These are phyloP conservation scores for Sebastes nivosus DNA, from an alignment of 2,797 vertebrate genomes.

Conservation along the genomic window DNA sequence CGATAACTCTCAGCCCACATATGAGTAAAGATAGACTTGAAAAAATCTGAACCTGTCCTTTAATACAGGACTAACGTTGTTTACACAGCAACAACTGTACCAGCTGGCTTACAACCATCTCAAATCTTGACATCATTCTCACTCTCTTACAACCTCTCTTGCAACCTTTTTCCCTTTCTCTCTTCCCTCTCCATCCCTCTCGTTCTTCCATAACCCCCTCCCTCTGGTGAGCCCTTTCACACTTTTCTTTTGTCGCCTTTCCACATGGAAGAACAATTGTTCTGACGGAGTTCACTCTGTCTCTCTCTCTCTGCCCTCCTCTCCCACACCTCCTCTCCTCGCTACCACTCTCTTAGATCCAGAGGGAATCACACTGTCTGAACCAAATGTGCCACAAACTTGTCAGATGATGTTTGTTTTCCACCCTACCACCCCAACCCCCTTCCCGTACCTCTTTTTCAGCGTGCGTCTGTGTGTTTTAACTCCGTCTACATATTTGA, in stretches of 20 bases:
- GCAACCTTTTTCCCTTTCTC: background rate
- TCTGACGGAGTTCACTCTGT: slow-evolving; percentile 64
- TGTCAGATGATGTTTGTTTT: slow-evolving; percentile 79
- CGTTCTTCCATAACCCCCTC: slow-evolving; percentile 16
- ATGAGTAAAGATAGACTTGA: background rate
- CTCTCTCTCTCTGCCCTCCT: slow-evolving; percentile 24
- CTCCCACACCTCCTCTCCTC: slow-evolving; percentile 52
- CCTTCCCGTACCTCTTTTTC: slow-evolving; percentile 34
- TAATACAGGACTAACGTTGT: background rate
- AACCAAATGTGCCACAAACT: slow-evolving; percentile 77
- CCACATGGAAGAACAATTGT: slow-evolving; percentile 80
- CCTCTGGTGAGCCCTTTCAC: slow-evolving; percentile 65
- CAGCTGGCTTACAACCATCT: slow-evolving; percentile 21
- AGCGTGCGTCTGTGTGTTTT: slow-evolving; percentile 60
- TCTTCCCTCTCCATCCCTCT: slow-evolving; percentile 26
- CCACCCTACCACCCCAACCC: background rate
- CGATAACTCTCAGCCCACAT: background rate
- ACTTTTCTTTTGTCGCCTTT: slow-evolving; percentile 81
- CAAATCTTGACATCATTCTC: slow-evolving; percentile 40
- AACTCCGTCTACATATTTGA: slow-evolving; percentile 69
- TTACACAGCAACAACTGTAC: slow-evolving; percentile 15
- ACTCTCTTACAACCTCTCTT: slow-evolving; percentile 12
- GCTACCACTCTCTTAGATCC: slow-evolving; percentile 62
- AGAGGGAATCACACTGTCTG: slow-evolving; percentile 73
- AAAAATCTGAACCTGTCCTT: background rate